phyloP scores from a whole-genome alignment of 2,888 invertebrate genomes.

The Boloria euphrosyne region DNA sequence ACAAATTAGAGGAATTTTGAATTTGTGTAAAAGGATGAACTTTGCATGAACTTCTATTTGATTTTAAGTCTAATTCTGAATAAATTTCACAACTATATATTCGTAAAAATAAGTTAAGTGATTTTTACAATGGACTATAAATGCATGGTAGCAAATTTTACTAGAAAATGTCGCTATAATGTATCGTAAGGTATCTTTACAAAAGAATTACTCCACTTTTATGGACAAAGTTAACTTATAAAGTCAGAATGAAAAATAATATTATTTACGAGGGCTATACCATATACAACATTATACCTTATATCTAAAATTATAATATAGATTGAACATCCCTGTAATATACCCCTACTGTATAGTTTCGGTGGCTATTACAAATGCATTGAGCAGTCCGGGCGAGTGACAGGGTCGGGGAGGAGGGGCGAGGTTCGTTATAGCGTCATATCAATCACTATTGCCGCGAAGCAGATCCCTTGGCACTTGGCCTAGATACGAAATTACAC shows the following conservation, averaged over 20 bases:
- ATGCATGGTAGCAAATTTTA: no score
- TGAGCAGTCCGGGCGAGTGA: constrained; percentile 57
- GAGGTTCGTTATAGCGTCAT: constrained; percentile 69
- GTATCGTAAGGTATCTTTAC: no score
- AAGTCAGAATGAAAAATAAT: no score
- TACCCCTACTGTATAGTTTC: constrained; percentile 13
- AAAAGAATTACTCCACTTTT: no score
- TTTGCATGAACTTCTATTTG: not conserved
- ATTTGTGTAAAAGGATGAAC: constrained; percentile 6
- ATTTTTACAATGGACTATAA: no score
- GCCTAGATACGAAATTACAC: constrained; percentile 81
- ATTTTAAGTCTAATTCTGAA: not conserved
- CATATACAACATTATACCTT: constrained; percentile 1
- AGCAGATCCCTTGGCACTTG: constrained; percentile 80
- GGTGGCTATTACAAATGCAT: constrained; percentile 61
- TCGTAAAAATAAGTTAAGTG: no score
- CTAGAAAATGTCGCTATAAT: no score
- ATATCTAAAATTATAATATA: constrained; percentile 16
- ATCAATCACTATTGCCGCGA: constrained; percentile 79
- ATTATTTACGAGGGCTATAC: not conserved
- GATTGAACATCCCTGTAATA: constrained; percentile 10
- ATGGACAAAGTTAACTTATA: no score
- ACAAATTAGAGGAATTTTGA: constrained; percentile 51
- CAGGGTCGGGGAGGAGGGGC: constrained; percentile 49
- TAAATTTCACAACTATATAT: no score